Conservation (phyloP, 2,797 vertebrate genomes). For the Rhinoraja longicauda region DNA sequence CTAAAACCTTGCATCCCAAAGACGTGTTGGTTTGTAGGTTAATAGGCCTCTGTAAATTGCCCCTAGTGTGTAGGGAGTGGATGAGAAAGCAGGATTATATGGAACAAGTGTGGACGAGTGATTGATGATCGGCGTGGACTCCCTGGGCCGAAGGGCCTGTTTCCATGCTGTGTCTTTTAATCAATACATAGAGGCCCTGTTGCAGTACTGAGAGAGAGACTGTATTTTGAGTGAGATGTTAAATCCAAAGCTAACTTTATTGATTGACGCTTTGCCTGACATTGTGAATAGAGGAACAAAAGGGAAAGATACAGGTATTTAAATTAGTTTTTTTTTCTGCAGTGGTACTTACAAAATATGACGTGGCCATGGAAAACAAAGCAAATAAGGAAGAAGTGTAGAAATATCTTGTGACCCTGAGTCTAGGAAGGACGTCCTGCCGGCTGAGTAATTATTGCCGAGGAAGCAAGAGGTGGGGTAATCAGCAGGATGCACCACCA, state of each 20-base stretch:
- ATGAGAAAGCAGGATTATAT: too few relatives aligned
- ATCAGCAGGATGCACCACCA: not conserved
- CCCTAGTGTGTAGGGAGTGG: too few relatives aligned
- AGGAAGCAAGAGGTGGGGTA: not conserved
- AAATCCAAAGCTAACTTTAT: not conserved
- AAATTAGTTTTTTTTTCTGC: not conserved
- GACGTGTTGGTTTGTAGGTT: too few relatives aligned
- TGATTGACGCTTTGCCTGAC: not conserved
- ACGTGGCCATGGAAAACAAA: not conserved
- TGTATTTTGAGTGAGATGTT: not conserved
- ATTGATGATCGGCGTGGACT: too few relatives aligned
- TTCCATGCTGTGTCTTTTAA: too few relatives aligned
- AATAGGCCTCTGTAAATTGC: too few relatives aligned
- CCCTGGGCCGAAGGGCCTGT: too few relatives aligned
- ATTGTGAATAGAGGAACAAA: not conserved
- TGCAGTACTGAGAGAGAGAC: not conserved
- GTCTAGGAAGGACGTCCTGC: not conserved
- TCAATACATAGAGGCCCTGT: not conserved
- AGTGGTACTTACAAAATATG: not conserved
- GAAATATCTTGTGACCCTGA: not conserved
- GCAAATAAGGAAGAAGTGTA: not conserved
- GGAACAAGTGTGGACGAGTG: too few relatives aligned
- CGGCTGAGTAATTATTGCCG: not conserved
- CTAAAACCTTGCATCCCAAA: too few relatives aligned
- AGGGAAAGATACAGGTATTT: not conserved